Evolutionary conservation across 2,797 vertebrate genomes (phyloP), one percentile per base, ranked within the genome.

Genomic region (Melanotaenia pygmaea): DNA sequence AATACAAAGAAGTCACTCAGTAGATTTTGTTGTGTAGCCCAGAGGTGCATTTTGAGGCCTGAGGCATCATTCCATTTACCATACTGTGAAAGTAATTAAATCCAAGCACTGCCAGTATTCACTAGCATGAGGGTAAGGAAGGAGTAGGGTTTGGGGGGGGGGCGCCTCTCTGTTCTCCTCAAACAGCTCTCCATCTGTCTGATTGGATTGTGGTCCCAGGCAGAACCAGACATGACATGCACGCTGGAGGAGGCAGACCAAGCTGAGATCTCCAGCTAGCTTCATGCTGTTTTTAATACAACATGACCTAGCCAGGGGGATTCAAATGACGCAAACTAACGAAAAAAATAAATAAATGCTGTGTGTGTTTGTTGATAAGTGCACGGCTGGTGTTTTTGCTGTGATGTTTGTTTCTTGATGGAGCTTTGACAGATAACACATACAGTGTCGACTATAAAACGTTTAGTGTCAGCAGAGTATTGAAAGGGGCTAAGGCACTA

Each of bases 1-100:
- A 37, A 40, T 72, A 8, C 59, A 74, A 79, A 80, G 24, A 83
- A 87, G 81, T 83, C 77, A 32, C 78, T 79, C 62, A 20, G 35
- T 73, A 57, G 72, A 78, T 84, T 84, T 82, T 67, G 62, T 78
- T 76, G 79, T 64, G 73, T 70, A 71, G 80, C 88, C 75, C 90
- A 85, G 86, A 90, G 89, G 88, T 91, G 83, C 67, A 74, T 91
- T 90, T 63, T 68, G 81, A 76, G 64, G 81, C 91, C 90, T 18
- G 81, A 93, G 90, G 93, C 92, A 91, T 53, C 34, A 74, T 86
- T 92, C 74, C 73, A 70, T 91, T 95, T 90, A 91, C 92, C 93
- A 94, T 94, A 94, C 93, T 94, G 94, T 93, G 94, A 94, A 92
- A 91, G 90, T 94, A 95, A 95, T 95, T 95, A 94, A 94, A 93